A percentile compares a stretch with the other conserved stretches of the same genome.
These are phyloP conservation scores for Helicolenus hilgendorfi DNA, from an alignment of 2,797 vertebrate genomes.

Conservation along the genomic window DNA sequence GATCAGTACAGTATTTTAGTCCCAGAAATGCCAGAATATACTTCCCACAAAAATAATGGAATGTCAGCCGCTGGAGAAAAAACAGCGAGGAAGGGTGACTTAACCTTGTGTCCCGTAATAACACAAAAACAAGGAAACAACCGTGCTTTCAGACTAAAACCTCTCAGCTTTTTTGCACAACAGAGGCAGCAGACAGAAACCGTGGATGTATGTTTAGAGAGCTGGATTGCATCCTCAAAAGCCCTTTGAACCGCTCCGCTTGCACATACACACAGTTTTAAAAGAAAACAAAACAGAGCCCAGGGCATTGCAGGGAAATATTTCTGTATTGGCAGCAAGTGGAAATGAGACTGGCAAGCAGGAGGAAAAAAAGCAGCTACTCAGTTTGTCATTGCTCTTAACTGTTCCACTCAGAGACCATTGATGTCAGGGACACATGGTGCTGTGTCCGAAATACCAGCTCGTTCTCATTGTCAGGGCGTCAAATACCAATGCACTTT, in stretches of 20 bases:
- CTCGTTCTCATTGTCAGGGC: neutral
- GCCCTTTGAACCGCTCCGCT: constrained; percentile 48
- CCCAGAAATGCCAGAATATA: neutral
- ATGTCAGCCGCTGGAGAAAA: constrained; percentile 1
- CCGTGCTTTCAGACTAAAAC: constrained; percentile 39
- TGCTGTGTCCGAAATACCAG: neutral
- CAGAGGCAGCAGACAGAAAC: constrained; percentile 20
- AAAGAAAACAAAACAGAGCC: constrained; percentile 47
- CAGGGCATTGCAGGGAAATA: constrained; percentile 44
- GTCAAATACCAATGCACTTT: no score
- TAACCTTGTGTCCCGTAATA: constrained; percentile 41
- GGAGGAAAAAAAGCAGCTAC: constrained; percentile 14
- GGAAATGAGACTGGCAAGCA: constrained; percentile 25
- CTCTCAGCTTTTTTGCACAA: constrained; percentile 18
- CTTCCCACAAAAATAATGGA: constrained; percentile 24
- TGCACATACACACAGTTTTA: constrained; percentile 35
- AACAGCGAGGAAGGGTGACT: constrained; percentile 21
- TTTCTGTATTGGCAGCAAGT: constrained; percentile 23
- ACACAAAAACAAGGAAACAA: constrained; percentile 38
- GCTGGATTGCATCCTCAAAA: constrained; percentile 47
- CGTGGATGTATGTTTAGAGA: constrained; percentile 32
- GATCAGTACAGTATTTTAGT: constrained; percentile 21
- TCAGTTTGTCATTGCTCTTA: constrained; percentile 49
- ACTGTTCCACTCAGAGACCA: constrained; percentile 41
- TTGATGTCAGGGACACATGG: constrained; percentile 39